These are phyloP conservation scores for Archips crataeganus DNA, from an alignment of 2,888 invertebrate species.

Conservation along the genomic window DNA sequence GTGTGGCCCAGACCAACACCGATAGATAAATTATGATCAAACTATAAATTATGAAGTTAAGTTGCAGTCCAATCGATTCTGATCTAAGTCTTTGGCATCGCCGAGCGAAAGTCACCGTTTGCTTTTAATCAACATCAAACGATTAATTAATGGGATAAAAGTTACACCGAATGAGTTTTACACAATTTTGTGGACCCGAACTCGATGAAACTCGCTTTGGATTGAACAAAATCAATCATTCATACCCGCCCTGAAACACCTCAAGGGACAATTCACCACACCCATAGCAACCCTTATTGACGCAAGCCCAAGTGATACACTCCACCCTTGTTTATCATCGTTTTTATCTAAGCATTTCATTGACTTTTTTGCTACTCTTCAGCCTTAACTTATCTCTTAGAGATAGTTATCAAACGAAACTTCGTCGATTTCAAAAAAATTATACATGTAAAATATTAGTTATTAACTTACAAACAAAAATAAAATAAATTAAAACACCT, in stretches of 20 bases:
- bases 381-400: slow-evolving; percentile 15
- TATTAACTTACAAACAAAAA: no score
- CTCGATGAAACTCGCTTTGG: background rate
- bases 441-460: no score
- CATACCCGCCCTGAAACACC: slow-evolving; percentile 52
- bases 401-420: background rate
- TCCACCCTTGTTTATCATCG: slow-evolving; percentile 78
- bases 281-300: slow-evolving; percentile 74
- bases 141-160: background rate
- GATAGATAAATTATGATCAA: slow-evolving; percentile 41
- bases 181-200: slow-evolving; percentile 11
- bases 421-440: no score
- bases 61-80: slow-evolving; percentile 35
- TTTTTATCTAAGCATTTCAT: slow-evolving; percentile 65
- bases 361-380: slow-evolving; percentile 21
- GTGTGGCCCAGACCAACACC: slow-evolving; percentile 29
- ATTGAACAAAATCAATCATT: slow-evolving; percentile 47
- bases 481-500: no score
- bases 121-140: slow-evolving; percentile 12
- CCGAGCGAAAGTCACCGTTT: slow-evolving; percentile 6
- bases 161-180: background rate
- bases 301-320: slow-evolving; percentile 64
- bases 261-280: slow-evolving; percentile 58
- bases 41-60: slow-evolving; percentile 40
- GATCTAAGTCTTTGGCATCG: slow-evolving; percentile 22